Conservation (phyloP, 2,797 vertebrate genomes). For the Anas georgica region DNA sequence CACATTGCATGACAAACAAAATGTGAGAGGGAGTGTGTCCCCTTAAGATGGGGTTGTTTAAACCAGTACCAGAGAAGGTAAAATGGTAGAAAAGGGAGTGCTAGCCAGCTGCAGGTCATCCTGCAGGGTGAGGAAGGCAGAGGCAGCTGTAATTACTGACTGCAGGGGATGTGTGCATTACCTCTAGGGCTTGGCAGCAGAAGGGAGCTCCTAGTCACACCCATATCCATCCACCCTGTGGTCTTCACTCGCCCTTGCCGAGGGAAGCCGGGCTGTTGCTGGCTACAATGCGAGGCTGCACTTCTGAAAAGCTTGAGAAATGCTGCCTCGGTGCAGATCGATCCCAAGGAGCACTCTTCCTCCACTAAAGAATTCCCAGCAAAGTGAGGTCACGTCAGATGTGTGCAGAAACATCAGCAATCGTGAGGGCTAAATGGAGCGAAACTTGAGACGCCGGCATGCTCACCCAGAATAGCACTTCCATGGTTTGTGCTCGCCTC, state of each 20-base stretch:
- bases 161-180: fast-evolving
- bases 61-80: neutral
- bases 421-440: neutral
- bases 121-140: neutral
- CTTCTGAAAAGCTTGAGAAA: neutral
- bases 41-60: neutral
- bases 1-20: neutral
- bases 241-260: neutral
- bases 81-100: neutral
- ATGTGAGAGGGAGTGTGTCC: fast-evolving
- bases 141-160: neutral
- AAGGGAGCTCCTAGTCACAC: neutral
- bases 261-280: neutral
- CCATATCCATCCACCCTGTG: fast-evolving
- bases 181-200: neutral
- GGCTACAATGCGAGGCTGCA: fast-evolving
- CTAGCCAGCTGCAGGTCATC: neutral
- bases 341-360: neutral
- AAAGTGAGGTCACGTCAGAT: neutral
- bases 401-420: neutral
- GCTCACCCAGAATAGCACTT: neutral
- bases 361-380: neutral
- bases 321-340: neutral
- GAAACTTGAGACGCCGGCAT: neutral
- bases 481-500: neutral